Conservation (phyloP, 1,140 invertebrate genomes). For the Platyura marginata region DNA sequence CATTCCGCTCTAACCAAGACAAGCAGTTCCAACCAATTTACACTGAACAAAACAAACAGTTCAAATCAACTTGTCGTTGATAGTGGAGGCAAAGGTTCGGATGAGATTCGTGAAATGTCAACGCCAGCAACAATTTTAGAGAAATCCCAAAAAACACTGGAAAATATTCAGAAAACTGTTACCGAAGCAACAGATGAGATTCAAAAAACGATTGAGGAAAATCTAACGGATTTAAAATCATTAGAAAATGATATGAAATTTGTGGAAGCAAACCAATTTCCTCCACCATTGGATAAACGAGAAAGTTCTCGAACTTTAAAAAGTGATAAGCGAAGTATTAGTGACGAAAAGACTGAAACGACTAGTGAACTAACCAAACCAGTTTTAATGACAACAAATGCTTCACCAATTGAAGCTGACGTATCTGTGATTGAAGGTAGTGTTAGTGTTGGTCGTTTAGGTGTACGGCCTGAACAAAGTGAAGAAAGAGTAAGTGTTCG, state of each 20-base stretch:
- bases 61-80: background rate
- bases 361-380: background rate
- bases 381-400: slow-evolving; percentile 9
- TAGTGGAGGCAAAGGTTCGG: background rate
- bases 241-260: slow-evolving; percentile 15
- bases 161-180: slow-evolving; percentile 17
- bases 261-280: slow-evolving; percentile 5
- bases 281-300: slow-evolving; percentile 4
- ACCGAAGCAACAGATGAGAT: slow-evolving; percentile 18
- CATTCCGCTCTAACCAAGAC: slow-evolving; percentile 9
- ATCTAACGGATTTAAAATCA: slow-evolving; percentile 17
- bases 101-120: background rate
- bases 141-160: slow-evolving; percentile 15
- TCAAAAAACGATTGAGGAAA: slow-evolving; percentile 20
- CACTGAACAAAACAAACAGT: background rate
- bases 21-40: slow-evolving; percentile 2
- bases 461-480: slow-evolving; percentile 1
- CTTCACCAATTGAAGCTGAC: slow-evolving; percentile 19
- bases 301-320: slow-evolving; percentile 13
- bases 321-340: no score
- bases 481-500: slow-evolving; percentile 11
- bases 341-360: slow-evolving; percentile 9
- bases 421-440: slow-evolving; percentile 11
- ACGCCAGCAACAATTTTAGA: slow-evolving; percentile 14
- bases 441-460: no score